Conservation (phyloP, 2,888 invertebrate species). For the Rambutsinella grinnellia region DNA sequence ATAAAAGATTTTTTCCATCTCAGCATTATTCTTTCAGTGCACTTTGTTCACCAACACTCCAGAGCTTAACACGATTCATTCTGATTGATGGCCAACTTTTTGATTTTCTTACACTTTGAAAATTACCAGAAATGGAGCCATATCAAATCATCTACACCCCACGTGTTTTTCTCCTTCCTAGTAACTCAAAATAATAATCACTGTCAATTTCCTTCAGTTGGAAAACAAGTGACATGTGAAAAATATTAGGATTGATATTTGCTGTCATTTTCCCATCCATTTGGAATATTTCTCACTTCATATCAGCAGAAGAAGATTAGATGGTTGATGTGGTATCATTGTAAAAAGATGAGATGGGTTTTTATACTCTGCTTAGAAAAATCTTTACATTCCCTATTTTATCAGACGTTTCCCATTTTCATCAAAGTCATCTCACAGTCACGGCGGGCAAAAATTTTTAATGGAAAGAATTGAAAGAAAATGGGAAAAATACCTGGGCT, state of each 20-base stretch:
- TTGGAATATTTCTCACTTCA: conserved; percentile 10
- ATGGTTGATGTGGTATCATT: too few species aligned
- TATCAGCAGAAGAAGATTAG: background rate
- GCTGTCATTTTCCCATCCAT: conserved; percentile 26
- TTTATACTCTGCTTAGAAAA: too few species aligned
- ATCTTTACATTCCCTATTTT: too few species aligned
- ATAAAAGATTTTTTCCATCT: conserved; percentile 38
- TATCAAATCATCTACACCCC: too few species aligned
- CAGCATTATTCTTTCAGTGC: conserved; percentile 6
- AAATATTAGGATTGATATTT: conserved; percentile 43
- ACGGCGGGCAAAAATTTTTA: background rate
- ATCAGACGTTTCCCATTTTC: too few species aligned
- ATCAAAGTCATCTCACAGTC: background rate
- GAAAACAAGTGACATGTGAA: conserved; percentile 38
- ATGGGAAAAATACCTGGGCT: conserved; percentile 6
- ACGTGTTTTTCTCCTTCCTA: too few species aligned
- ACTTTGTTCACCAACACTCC: conserved; percentile 8
- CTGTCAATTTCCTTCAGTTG: conserved; percentile 2
- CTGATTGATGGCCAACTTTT: conserved; percentile 42
- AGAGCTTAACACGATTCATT: conserved; percentile 30
- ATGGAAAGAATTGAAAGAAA: background rate
- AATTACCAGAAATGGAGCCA: too few species aligned
- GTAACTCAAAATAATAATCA: too few species aligned
- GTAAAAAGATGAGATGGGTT: too few species aligned
- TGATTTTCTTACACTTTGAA: too few species aligned